Percentiles rank a stretch among this genome's conserved stretches.
These are phyloP conservation scores for Embidobia sp. DNA, from an alignment of 2,888 invertebrate species.

Conservation along the genomic window DNA sequence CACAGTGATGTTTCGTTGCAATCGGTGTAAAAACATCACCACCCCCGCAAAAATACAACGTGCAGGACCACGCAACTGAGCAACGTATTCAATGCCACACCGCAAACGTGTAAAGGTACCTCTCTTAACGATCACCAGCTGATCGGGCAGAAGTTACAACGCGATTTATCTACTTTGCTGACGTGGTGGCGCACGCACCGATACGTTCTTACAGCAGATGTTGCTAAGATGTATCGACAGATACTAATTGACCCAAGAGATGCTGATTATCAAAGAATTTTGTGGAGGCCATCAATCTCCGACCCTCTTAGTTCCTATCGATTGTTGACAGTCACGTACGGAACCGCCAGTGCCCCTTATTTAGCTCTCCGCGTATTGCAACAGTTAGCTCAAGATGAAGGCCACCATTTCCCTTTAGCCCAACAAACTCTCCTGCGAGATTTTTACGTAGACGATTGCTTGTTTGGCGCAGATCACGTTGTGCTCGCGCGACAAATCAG, in stretches of 20 bases:
- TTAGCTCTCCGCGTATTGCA: conserved; percentile 12
- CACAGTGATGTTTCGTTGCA: too few species aligned
- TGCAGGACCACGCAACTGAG: too few species aligned
- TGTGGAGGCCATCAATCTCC: conserved; percentile 63
- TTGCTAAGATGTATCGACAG: conserved; percentile 71
- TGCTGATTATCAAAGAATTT: conserved; percentile 66
- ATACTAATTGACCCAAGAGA: conserved; percentile 51
- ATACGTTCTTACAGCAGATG: conserved; percentile 65
- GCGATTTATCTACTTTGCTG: conserved; percentile 19
- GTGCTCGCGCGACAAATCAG: background rate
- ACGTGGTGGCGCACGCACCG: conserved; percentile 31
- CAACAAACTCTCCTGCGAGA: too few species aligned
- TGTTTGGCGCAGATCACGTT: background rate
- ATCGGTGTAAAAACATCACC: too few species aligned
- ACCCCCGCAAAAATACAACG: too few species aligned
- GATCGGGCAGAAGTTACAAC: conserved; percentile 65
- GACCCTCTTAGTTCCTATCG: conserved; percentile 16
- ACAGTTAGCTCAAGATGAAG: background rate
- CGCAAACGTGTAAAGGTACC: conserved; percentile 27
- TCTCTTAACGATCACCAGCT: conserved; percentile 67
- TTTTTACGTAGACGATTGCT: conserved; percentile 6
- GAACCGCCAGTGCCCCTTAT: conserved; percentile 28
- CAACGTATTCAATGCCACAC: too few species aligned
- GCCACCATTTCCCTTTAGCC: background rate
- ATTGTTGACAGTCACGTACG: conserved; percentile 33